Conservation (phyloP, 2,888 invertebrate species). For the Phrixothrix hirtus region DNA sequence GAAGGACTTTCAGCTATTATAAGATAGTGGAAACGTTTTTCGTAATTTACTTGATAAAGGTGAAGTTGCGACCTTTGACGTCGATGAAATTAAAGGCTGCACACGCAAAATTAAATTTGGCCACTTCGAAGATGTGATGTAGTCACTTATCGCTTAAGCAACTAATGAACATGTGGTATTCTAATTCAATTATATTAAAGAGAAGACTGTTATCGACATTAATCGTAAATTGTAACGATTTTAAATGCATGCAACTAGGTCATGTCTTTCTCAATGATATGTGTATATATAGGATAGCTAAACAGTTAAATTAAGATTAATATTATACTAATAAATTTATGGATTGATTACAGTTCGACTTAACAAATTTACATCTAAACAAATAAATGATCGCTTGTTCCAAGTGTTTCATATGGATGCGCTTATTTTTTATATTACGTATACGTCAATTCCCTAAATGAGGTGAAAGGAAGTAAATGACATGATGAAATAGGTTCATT, state of each 20-base stretch:
- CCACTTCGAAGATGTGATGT: conserved; percentile 9
- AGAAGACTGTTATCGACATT: conserved; percentile 11
- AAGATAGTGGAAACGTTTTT: too few relatives aligned
- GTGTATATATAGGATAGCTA: too few relatives aligned
- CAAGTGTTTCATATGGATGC: too few relatives aligned
- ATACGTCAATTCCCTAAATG: not conserved
- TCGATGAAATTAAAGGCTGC: conserved; percentile 7
- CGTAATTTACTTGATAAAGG: too few relatives aligned
- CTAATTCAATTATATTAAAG: conserved; percentile 15
- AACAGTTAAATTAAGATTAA: too few relatives aligned
- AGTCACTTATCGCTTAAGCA: conserved; percentile 24
- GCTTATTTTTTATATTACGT: too few relatives aligned
- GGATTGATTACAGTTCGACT: too few relatives aligned
- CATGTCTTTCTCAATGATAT: not conserved
- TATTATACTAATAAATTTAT: too few relatives aligned
- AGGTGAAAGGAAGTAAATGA: not conserved
- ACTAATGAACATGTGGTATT: conserved; percentile 29
- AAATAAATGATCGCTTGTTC: too few relatives aligned
- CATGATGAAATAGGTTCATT: conserved; percentile 9
- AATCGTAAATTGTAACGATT: conserved; percentile 7
- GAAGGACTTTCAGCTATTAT: too few relatives aligned
- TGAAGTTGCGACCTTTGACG: not conserved
- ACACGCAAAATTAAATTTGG: conserved; percentile 20
- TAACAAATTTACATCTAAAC: too few relatives aligned
- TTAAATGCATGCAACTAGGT: not conserved